Evolutionary conservation across 2,113 vertebrate genomes (phyloP).

Genomic region (Pimephales promelas): DNA sequence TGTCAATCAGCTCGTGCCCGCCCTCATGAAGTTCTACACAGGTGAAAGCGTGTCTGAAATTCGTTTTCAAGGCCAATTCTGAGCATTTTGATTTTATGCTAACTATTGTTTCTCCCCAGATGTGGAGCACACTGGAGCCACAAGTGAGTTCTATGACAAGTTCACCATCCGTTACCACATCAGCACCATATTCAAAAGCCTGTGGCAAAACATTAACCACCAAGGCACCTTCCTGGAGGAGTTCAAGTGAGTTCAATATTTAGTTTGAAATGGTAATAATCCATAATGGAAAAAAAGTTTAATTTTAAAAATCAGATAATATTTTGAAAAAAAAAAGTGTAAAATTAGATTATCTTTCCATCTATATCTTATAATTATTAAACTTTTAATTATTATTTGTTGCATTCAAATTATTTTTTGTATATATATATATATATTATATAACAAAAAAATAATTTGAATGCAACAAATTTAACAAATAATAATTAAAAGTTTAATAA

Average conservation of each 20-base stretch:
- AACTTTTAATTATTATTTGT: too few species aligned
- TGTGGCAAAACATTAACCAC: constrained; percentile 97
- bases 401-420: background rate
- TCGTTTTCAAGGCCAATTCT: background rate
- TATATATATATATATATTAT: too few species aligned
- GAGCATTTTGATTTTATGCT: background rate
- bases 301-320: too few species aligned
- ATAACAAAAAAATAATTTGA: too few species aligned
- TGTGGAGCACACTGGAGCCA: constrained; percentile 97
- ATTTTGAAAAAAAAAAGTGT: too few species aligned
- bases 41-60: constrained; percentile 70
- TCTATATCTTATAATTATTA: too few species aligned
- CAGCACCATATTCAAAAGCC: constrained; percentile 99
- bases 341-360: too few species aligned
- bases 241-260: constrained; percentile 90
- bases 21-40: constrained; percentile 99
- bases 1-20: constrained; percentile 91
- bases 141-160: constrained; percentile 98
- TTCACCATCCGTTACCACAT: constrained; percentile 99
- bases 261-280: background rate
- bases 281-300: too few species aligned
- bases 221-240: constrained; percentile 99
- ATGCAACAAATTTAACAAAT: too few species aligned
- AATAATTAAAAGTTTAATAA: too few species aligned
- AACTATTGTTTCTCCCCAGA: constrained; percentile 72